A percentile compares a stretch with the other conserved stretches of the same genome.
These are phyloP conservation scores for Drosophila kepulauana DNA, from an alignment of 1,140 invertebrate species.

Conservation along the genomic window DNA sequence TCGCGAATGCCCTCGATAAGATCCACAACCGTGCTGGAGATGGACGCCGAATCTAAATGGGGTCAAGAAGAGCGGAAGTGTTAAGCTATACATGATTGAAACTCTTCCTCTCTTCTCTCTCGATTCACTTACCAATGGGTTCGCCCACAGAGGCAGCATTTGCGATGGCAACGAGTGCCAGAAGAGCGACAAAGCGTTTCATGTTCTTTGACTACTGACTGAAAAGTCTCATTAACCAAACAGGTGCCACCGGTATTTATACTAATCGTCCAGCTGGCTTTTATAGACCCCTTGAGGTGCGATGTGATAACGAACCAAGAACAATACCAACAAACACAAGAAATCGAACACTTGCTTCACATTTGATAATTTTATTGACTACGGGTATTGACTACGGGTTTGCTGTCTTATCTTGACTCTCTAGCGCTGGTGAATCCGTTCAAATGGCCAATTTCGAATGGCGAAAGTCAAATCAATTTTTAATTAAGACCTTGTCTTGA, in stretches of 20 bases:
- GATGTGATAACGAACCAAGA: slow-evolving; percentile 50
- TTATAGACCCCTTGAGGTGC: slow-evolving; percentile 67
- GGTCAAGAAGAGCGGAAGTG: too few species aligned
- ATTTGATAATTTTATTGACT: slow-evolving; percentile 39
- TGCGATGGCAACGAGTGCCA: slow-evolving; percentile 72
- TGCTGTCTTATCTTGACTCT: slow-evolving; percentile 35
- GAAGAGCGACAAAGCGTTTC: slow-evolving; percentile 62
- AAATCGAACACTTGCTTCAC: slow-evolving; percentile 3
- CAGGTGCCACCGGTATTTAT: slow-evolving; percentile 70
- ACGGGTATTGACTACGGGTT: slow-evolving; percentile 1
- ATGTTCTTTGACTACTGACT: slow-evolving; percentile 62
- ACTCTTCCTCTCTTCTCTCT: too few species aligned
- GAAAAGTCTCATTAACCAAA: slow-evolving; percentile 67
- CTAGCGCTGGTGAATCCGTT: background rate
- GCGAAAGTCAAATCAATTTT: slow-evolving; percentile 37
- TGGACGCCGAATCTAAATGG: slow-evolving; percentile 50
- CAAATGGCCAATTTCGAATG: background rate
- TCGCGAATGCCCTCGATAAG: slow-evolving; percentile 57
- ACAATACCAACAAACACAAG: slow-evolving; percentile 17
- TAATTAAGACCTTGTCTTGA: slow-evolving; percentile 47
- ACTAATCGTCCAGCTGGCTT: slow-evolving; percentile 70
- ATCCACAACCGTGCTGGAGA: slow-evolving; percentile 67
- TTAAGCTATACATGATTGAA: background rate
- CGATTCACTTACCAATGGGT: slow-evolving; percentile 57
- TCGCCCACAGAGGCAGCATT: slow-evolving; percentile 60